A percentile compares a stretch with the other conserved stretches of the same genome.
These are phyloP conservation scores for Temnothorax longispinosus DNA, from an alignment of 1,140 invertebrate genomes.

Conservation along the genomic window DNA sequence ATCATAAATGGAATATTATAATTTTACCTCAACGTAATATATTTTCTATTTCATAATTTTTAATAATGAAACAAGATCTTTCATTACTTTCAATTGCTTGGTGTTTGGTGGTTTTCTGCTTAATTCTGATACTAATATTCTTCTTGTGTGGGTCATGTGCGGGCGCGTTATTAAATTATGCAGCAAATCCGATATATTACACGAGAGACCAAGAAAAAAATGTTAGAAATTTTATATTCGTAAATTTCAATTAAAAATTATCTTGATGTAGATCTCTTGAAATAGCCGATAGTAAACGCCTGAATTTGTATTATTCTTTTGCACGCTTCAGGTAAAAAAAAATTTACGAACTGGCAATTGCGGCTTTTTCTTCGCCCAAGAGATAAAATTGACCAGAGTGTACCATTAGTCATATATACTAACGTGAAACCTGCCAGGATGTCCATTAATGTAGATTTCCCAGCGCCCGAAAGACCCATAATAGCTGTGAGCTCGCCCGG, in stretches of 20 bases:
- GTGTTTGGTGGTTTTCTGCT: neutral
- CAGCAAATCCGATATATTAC: neutral
- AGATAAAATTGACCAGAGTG: neutral
- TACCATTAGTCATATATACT: constrained; percentile 75
- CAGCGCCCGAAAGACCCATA: constrained; percentile 95
- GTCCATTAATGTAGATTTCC: constrained; percentile 93
- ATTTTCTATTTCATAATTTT: neutral
- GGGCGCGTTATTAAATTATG: neutral
- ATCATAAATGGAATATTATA: neutral
- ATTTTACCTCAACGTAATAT: neutral
- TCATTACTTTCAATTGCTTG: neutral
- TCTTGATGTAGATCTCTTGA: neutral
- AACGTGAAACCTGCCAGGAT: constrained; percentile 92
- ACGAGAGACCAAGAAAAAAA: neutral
- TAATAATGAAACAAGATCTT: neutral
- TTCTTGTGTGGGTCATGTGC: neutral
- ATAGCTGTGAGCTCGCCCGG: constrained; percentile 91
- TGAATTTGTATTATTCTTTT: no score
- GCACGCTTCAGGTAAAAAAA: neutral
- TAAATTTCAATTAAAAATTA: neutral
- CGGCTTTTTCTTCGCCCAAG: neutral
- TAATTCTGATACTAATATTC: neutral
- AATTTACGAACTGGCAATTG: neutral
- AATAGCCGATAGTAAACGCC: neutral
- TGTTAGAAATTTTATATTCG: neutral